Evolutionary conservation across 2,888 invertebrate species (phyloP), one percentile per base, ranked within the genome.

Genomic region (Ellobium chinense): DNA sequence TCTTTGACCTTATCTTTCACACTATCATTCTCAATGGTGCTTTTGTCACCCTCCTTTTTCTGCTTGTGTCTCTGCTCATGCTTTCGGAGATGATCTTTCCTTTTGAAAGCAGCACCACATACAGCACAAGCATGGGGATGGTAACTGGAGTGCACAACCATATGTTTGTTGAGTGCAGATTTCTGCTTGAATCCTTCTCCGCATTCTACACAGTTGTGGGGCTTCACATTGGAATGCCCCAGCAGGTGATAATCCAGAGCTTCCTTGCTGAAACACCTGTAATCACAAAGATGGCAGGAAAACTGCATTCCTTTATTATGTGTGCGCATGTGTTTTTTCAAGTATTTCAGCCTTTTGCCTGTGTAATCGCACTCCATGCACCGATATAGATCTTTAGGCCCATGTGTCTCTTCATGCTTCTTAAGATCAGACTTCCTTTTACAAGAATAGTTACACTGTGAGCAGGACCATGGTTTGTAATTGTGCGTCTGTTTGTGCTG

Each of bases 151-250:
- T 83, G 80, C 27, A 60, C 27, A 14, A 37, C 27, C 27, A 66
- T 36, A 29, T 83, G 80, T 14, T 78, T 54, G 3, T 37, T 78
- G 3, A 78, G 34, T 12, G 56, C 68, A 9, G 77, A 77, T n/a
- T 63, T 62, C 9, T 78, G 39, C 27, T 70, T 63, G 62, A 83
- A 78, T 21, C 72, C 29, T 21, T 80, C 39, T 27, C 46, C 63
- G 58, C 80, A 83, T 0, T 80, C 39, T 2, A n/a, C 56, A 58
- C 78, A 80, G n/a, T 63, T 37, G 63, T 36, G 66, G 0, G 69
- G 58, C 66, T 75, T 80, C 68, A 80, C 63, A 54, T 60, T 78
- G 18, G 78, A 74, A 46, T 83, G 82, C 12, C 39, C 37, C 18
- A 54, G 56, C 24, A 80, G 46, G 46, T 83, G 82, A n/a, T 73